These are phyloP conservation scores for Prorops nasuta DNA, from an alignment of 1,140 invertebrate genomes.

Conservation along the genomic window DNA sequence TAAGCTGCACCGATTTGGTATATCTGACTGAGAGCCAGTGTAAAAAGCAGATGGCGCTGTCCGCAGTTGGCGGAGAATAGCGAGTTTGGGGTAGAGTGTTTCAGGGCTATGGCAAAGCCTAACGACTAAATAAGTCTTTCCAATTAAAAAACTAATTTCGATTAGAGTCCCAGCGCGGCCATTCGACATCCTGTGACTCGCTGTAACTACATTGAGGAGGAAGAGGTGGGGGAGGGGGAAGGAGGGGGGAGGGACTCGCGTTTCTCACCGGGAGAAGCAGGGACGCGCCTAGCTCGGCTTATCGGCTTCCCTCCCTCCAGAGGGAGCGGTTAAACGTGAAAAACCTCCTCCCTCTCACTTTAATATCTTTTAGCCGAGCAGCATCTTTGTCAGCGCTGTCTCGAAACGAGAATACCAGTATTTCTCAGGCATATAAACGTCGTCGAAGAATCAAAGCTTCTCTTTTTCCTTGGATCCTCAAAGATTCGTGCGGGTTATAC, in stretches of 20 bases:
- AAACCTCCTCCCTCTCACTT: not conserved
- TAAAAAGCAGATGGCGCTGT: slow-evolving; percentile 5
- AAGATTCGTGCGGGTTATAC: not conserved
- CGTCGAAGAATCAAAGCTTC: too few relatives aligned
- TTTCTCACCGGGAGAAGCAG: too few relatives aligned
- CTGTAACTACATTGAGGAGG: slow-evolving; percentile 31
- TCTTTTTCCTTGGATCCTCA: not conserved
- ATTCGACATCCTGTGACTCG: slow-evolving; percentile 40
- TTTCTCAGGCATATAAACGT: too few relatives aligned
- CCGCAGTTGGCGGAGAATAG: not conserved
- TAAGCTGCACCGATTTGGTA: not conserved
- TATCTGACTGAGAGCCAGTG: slow-evolving; percentile 10
- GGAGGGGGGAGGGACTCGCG: slow-evolving; percentile 3
- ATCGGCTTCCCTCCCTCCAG: slow-evolving; percentile 14
- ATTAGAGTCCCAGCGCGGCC: slow-evolving; percentile 47
- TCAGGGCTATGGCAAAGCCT: slow-evolving; percentile 7
- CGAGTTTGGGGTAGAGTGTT: too few relatives aligned
- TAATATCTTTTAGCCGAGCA: not conserved
- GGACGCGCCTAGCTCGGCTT: too few relatives aligned
- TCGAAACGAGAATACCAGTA: too few relatives aligned
- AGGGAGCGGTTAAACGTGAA: too few relatives aligned
- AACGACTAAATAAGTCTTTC: slow-evolving; percentile 48
- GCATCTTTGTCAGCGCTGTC: too few relatives aligned
- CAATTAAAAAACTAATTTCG: slow-evolving; percentile 56
- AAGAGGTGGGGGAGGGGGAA: slow-evolving; percentile 12